Percentiles rank a stretch among this genome's conserved stretches.
phyloP scores from a whole-genome alignment of 2,113 vertebrate genomes.

The Daboia siamensis region DNA sequence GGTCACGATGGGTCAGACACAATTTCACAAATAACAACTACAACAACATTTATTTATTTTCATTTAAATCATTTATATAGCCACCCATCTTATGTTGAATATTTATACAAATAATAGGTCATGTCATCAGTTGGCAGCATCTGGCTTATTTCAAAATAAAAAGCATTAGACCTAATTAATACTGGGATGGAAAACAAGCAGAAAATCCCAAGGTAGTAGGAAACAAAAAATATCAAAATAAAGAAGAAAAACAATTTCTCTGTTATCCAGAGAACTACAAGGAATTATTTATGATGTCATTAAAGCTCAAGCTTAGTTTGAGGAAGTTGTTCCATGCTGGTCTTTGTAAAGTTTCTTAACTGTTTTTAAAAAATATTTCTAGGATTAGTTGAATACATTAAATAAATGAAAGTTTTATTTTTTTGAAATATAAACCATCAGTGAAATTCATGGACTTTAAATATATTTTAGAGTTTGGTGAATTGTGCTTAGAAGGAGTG shows the following conservation, averaged over 20 bases:
- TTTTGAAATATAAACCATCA: neutral
- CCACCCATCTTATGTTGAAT: neutral
- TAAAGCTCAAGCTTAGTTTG: neutral
- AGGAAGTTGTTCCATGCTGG: neutral
- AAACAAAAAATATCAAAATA: neutral
- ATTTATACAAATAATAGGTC: neutral
- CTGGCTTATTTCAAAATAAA: neutral
- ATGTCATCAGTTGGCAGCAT: neutral
- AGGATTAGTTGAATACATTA: neutral
- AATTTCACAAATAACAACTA: too few relatives aligned
- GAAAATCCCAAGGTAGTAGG: neutral
- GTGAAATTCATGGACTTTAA: neutral
- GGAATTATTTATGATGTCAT: neutral
- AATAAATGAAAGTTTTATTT: neutral
- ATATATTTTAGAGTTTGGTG: neutral
- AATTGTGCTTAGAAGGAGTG: neutral
- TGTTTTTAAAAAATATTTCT: neutral
- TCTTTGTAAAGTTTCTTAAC: neutral
- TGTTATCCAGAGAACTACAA: neutral
- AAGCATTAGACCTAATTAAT: neutral
- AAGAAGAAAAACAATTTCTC: neutral
- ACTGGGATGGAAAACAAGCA: neutral
- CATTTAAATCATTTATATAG: neutral
- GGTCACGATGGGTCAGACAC: too few relatives aligned
- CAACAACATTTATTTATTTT: too few relatives aligned